Base-by-base conservation (phyloP, 2,797 vertebrate genomes). In the Gymnoscopelus braueri region DNA sequence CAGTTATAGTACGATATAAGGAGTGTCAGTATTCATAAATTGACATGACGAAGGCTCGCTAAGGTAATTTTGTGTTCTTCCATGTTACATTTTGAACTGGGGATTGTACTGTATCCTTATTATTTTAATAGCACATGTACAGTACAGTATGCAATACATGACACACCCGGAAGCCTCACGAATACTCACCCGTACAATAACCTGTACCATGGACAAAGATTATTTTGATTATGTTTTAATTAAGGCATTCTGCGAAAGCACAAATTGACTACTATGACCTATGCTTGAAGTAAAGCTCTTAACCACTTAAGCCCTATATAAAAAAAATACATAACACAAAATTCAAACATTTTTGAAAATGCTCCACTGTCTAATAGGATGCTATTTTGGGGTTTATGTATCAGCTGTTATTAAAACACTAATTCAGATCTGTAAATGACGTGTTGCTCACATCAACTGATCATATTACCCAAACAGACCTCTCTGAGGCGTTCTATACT, bases 221-320 rank as follows among this genome's bases (percentile, higher is more conserved):
- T 44, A 39, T 12, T 58, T 14, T 14, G 9, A 60, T 7, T 77
- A 63, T 81, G 70, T 80, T 29, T 59, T 63, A 59, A 64, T n/a
- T 9, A 50, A 54, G 50, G 54, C 65, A 66, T 63, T 74, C 71
- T 26, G 12, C 51, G 53, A 85, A 89, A 89, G 88, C 89, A 91
- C 87, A 87, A 90, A 76, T 54, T 35, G 63, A 71, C 35, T 44
- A 66, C 39, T 67, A 64, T 0, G 47, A 71, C 60, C 0, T 4
- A 51, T 75, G 71, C 75, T 69, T 72, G 65, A 83, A 62, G 24
- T 44, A 65, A 70, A 75, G 29, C 49, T 63, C 24, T 67, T 79
- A 71, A 65, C 75, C 82, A 70, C 84, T 82, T 44, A 44, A 44
- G 39, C 39, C 39, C 39, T 44, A 44, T 44, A 9, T 44, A 2